Evolutionary conservation across 2,888 invertebrate genomes (phyloP), one percentile per base, ranked within the genome.

Genomic region (Drosophila dives): DNA sequence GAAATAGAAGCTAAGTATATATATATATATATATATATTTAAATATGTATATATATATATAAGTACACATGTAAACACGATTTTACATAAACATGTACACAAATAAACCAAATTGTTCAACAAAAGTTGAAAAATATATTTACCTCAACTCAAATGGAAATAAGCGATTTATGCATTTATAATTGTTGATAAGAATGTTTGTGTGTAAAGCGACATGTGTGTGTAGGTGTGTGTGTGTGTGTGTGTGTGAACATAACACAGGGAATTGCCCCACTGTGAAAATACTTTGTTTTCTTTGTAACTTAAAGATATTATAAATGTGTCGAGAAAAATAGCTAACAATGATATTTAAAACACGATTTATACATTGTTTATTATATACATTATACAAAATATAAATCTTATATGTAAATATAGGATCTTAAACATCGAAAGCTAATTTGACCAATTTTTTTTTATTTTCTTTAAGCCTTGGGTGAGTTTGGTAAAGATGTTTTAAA

Each of bases 171-270:
- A 4, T 36, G 17, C 36, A 36, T 55, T 55, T 12, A 26, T 54
- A 17, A 26, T 54, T 36, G 54, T 29, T 38, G 55, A 55, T 55
- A 55, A 55, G 29, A 55, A 55, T 38, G 17, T 17, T 45, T 45
- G 23, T 23, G n/a, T 40, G 40, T n/a, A n/a, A 40, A 10, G n/a
- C n/a, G 20, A 23, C 23, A 34, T 10, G 15, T 23, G 23, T 17
- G 11, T 8, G 29, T 29, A 6, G 5, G 29, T 26, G 26, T 26
- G 26, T 26, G 26, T 29, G 29, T 29, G 29, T 29, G 29, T 29
- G 29, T 29, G 29, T 36, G 12, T 7, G 12, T 55, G 26, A n/a
- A 15, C 12, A 38, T 7, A 38, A 12, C n/a, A 38, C 12, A 7
- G n/a, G 38, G 12, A 55, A 55, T 38, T n/a, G 12, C 38, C 38